Evolutionary conservation across 2,888 invertebrate genomes (phyloP).

Genomic region (Cosmia trapezina): DNA sequence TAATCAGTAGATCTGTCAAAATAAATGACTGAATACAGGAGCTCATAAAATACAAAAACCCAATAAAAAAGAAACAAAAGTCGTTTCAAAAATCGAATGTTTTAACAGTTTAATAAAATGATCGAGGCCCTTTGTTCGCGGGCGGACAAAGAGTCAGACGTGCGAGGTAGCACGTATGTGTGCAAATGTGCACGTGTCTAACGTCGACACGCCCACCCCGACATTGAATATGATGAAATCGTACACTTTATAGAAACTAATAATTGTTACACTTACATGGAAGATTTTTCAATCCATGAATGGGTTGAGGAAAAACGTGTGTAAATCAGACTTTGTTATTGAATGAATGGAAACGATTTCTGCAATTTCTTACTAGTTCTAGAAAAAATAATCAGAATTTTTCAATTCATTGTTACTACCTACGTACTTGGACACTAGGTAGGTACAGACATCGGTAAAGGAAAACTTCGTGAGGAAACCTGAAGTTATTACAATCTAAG

Average conservation of each 20-base stretch:
- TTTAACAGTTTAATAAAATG: constrained; percentile 27
- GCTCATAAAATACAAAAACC: not conserved
- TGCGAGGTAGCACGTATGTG: constrained; percentile 64
- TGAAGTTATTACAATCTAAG: too few relatives aligned
- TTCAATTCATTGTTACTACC: too few relatives aligned
- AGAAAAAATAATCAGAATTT: too few relatives aligned
- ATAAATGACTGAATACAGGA: not conserved
- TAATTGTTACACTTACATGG: constrained; percentile 50
- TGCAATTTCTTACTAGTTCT: not conserved
- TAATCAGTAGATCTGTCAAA: not conserved
- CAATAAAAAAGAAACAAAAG: constrained; percentile 14
- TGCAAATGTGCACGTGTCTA: constrained; percentile 53
- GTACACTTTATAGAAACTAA: constrained; percentile 53
- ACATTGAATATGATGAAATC: constrained; percentile 55
- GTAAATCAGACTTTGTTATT: constrained; percentile 24
- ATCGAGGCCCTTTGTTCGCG: constrained; percentile 48
- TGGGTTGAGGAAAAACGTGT: constrained; percentile 54
- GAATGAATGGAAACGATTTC: constrained; percentile 45
- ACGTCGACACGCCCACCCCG: constrained; percentile 35
- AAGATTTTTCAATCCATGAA: constrained; percentile 51
- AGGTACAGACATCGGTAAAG: too few relatives aligned
- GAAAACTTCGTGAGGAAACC: too few relatives aligned
- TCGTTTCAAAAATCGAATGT: constrained; percentile 30
- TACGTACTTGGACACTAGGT: too few relatives aligned
- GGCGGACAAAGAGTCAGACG: constrained; percentile 63